These are phyloP conservation scores for Xyliphius kryptos DNA, from an alignment of 2,113 vertebrate genomes.

Conservation along the genomic window DNA sequence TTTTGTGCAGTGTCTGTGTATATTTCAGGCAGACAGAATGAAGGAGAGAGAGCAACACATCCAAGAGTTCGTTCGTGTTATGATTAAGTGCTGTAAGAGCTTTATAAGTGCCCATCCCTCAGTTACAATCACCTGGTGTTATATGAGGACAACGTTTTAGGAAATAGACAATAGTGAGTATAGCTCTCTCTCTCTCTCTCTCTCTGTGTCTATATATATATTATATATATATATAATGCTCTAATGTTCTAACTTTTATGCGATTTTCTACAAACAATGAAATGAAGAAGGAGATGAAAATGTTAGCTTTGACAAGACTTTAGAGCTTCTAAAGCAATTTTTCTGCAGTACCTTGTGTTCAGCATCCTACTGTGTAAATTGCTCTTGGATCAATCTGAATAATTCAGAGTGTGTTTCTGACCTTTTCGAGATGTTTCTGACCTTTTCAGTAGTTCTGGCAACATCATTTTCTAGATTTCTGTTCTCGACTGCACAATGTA, in stretches of 20 bases:
- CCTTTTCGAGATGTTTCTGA: slow-evolving; percentile 19
- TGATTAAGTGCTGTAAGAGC: slow-evolving; percentile 21
- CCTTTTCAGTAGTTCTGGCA: slow-evolving; percentile 11
- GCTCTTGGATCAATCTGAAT: slow-evolving; percentile 24
- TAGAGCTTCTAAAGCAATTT: slow-evolving; percentile 2
- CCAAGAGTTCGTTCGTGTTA: slow-evolving; percentile 4
- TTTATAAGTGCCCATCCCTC: slow-evolving; percentile 17
- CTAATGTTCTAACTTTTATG: too few relatives aligned
- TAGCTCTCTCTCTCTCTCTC: background rate
- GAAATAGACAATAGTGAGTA: slow-evolving; percentile 8
- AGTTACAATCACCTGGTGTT: slow-evolving; percentile 29
- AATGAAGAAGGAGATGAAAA: background rate
- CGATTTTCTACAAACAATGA: background rate
- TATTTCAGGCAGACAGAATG: slow-evolving; percentile 11
- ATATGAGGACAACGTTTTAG: slow-evolving; percentile 22
- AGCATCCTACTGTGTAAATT: slow-evolving; percentile 19
- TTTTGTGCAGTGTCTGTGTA: background rate
- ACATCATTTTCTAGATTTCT: slow-evolving; percentile 17
- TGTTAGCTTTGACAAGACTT: background rate
- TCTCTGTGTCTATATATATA: too few relatives aligned
- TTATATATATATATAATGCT: too few relatives aligned
- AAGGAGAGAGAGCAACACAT: slow-evolving; percentile 6
- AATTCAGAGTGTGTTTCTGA: slow-evolving; percentile 27
- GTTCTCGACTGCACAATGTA: too few relatives aligned
- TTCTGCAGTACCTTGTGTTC: slow-evolving; percentile 13